A percentile compares a stretch with the other conserved stretches of the same genome.
phyloP scores from a whole-genome alignment of 2,113 vertebrate genomes.

The Baryphthengus martii region DNA sequence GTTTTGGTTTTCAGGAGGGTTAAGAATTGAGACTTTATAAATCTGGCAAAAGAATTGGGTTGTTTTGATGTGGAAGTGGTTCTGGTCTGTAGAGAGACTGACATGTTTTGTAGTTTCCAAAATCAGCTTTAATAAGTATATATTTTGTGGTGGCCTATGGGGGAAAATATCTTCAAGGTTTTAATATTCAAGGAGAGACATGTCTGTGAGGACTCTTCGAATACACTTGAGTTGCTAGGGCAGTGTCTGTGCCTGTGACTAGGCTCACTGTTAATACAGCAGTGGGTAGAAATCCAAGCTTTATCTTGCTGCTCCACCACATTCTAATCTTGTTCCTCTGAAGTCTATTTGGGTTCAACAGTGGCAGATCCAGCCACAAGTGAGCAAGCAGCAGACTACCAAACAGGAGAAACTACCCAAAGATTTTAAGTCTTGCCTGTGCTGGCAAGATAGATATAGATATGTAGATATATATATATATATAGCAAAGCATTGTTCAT shows the following conservation, averaged over 20 bases:
- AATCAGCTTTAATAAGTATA: slow-evolving; percentile 26
- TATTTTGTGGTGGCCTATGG: not conserved
- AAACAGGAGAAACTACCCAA: not conserved
- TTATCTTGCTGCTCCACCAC: not conserved
- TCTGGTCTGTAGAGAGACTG: slow-evolving; percentile 9
- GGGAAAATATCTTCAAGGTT: not conserved
- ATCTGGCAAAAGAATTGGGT: slow-evolving; percentile 2
- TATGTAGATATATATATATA: too few relatives aligned
- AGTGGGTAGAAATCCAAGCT: not conserved
- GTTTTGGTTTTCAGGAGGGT: slow-evolving; percentile 34
- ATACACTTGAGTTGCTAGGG: not conserved
- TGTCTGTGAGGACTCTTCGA: not conserved
- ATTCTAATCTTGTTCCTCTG: not conserved
- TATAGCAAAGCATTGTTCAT: not conserved
- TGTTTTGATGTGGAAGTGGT: slow-evolving; percentile 65
- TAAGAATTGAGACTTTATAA: slow-evolving; percentile 35
- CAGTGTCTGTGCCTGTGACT: not conserved
- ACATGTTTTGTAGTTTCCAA: slow-evolving; percentile 30
- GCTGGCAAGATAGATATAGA: not conserved
- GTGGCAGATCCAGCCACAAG: not conserved
- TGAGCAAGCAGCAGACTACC: not conserved
- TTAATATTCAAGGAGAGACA: not conserved
- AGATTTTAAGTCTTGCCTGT: not conserved
- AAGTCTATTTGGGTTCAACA: not conserved
- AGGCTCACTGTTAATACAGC: not conserved